Evolutionary conservation across 2,113 vertebrate species (phyloP).

Genomic region (Lepus americanus): DNA sequence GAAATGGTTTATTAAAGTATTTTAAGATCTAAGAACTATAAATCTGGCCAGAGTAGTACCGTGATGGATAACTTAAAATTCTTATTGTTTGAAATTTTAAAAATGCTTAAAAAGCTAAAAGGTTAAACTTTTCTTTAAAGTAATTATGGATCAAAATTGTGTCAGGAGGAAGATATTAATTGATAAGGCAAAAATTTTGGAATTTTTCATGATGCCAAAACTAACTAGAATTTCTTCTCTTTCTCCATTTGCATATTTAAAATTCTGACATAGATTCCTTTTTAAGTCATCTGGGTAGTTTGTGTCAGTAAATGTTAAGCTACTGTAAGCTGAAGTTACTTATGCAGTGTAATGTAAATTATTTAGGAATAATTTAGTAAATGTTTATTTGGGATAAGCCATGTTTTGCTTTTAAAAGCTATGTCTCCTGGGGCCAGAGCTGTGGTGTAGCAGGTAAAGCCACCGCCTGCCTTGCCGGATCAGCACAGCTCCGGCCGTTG

Average conservation of each 20-base stretch:
- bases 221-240: constrained; percentile 33
- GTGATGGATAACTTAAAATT: neutral
- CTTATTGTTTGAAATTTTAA: constrained; percentile 35
- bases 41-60: neutral
- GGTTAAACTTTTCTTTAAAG: constrained; percentile 32
- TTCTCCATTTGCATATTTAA: constrained; percentile 59
- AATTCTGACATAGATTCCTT: constrained; percentile 34
- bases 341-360: constrained; percentile 3
- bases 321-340: constrained; percentile 4
- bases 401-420: neutral
- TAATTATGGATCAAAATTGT: constrained; percentile 11
- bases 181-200: neutral
- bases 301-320: neutral
- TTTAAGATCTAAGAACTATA: neutral
- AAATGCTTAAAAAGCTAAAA: constrained; percentile 9
- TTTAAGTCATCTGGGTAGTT: neutral
- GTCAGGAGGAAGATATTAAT: neutral
- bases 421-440: too few species aligned
- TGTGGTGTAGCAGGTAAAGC: too few species aligned
- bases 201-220: constrained; percentile 44
- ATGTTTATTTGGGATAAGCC: constrained; percentile 27
- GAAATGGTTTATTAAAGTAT: constrained; percentile 36
- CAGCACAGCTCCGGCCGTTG: too few species aligned
- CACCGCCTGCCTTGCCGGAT: too few species aligned
- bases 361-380: constrained; percentile 1